Evolutionary conservation across 2,888 invertebrate genomes (phyloP).

Genomic region (Campoplex nolae): DNA sequence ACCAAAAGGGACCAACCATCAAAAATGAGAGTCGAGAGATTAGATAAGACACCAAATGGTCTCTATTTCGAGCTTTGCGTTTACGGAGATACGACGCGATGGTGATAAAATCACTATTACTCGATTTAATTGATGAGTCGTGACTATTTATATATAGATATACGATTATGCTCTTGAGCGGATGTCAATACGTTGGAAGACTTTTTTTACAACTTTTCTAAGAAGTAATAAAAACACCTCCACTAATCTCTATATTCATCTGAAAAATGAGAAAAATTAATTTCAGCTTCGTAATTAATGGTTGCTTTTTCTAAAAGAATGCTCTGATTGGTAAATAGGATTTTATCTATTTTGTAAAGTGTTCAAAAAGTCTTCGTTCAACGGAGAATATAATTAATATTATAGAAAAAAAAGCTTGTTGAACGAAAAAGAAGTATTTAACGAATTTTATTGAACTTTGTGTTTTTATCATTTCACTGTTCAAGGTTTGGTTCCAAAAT

Average conservation of each 20-base stretch:
- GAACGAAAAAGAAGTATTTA: not conserved
- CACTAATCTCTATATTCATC: slow-evolving; percentile 37
- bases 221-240: slow-evolving; percentile 1
- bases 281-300: not conserved
- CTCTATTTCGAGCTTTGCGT: slow-evolving; percentile 8
- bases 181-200: not conserved
- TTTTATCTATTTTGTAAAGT: not conserved
- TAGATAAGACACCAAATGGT: slow-evolving; percentile 70
- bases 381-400: too few species aligned
- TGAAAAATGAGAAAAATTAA: slow-evolving; percentile 10
- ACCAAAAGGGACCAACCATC: slow-evolving; percentile 14
- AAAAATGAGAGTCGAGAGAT: slow-evolving; percentile 51
- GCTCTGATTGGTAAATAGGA: not conserved
- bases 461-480: not conserved
- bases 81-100: slow-evolving; percentile 48
- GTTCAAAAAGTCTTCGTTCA: too few species aligned
- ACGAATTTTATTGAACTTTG: not conserved
- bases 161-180: not conserved
- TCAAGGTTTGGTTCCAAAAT: slow-evolving; percentile 99
- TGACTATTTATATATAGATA: slow-evolving; percentile 14
- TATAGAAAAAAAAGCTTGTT: too few species aligned
- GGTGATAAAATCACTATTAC: slow-evolving; percentile 60
- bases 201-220: slow-evolving; percentile 3
- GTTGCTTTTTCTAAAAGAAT: not conserved
- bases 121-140: slow-evolving; percentile 63